phyloP scores from a whole-genome alignment of 2,888 invertebrate genomes.

The Drosophila anceps region DNA sequence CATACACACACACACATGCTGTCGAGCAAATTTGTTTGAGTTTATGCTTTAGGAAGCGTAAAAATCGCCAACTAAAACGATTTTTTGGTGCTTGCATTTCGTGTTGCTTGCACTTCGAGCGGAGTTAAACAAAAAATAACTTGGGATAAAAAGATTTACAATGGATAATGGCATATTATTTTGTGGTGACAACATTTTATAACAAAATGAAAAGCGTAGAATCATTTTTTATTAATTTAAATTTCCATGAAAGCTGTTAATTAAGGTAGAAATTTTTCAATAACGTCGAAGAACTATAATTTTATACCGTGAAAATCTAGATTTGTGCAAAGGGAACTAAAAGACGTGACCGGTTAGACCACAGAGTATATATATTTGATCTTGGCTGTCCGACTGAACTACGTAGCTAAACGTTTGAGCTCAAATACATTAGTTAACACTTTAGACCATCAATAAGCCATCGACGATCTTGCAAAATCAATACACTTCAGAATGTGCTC shows the following conservation, averaged over 20 bases:
- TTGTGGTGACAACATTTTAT: slow-evolving; percentile 4
- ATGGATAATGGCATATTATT: slow-evolving; percentile 21
- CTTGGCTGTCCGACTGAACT: no score
- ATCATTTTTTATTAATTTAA: neutral
- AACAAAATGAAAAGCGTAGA: neutral
- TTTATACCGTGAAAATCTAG: no score
- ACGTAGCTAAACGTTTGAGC: no score
- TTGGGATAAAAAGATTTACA: neutral
- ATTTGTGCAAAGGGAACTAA: no score
- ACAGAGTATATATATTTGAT: no score
- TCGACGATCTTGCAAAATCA: no score
- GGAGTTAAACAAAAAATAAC: neutral
- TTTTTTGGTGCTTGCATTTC: slow-evolving; percentile 39
- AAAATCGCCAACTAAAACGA: slow-evolving; percentile 27
- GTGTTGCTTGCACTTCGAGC: slow-evolving; percentile 1
- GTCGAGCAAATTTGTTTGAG: slow-evolving; percentile 67
- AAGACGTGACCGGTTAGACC: no score
- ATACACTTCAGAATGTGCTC: no score
- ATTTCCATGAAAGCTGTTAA: neutral
- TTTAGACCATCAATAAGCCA: no score
- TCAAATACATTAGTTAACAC: no score
- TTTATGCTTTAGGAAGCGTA: slow-evolving; percentile 50
- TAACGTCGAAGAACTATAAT: no score
- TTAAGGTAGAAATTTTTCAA: no score
- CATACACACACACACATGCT: slow-evolving; percentile 32